Evolutionary conservation across 2,113 vertebrate species (phyloP).

Genomic region (Lamprologus sp.): DNA sequence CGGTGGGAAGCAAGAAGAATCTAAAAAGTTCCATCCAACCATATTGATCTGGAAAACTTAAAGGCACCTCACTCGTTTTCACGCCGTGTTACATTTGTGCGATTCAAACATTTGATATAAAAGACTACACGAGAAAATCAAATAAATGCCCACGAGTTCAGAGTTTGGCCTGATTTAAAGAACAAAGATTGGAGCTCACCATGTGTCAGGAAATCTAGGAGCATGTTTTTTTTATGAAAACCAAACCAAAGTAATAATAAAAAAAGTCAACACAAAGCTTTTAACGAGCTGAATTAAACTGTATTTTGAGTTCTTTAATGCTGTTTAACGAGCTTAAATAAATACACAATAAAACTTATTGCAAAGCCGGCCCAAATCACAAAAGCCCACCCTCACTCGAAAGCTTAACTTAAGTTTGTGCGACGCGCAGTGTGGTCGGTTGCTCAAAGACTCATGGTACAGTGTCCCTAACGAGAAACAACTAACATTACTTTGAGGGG

Average conservation of each 20-base stretch:
- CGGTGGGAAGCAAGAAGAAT: neutral
- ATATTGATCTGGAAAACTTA: neutral
- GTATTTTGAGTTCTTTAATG: neutral
- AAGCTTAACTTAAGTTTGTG: neutral
- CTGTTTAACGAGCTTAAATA: neutral
- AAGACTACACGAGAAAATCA: neutral
- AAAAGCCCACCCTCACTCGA: neutral
- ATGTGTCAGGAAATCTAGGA: neutral
- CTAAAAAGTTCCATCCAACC: neutral
- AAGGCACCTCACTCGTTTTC: neutral
- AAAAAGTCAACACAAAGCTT: neutral
- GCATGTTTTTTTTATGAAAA: neutral
- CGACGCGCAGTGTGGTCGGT: neutral
- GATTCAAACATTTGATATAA: neutral
- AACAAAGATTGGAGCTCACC: neutral
- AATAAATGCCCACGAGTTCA: neutral
- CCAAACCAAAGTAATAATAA: neutral
- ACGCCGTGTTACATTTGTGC: neutral
- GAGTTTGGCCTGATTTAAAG: neutral
- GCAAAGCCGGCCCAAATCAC: neutral
- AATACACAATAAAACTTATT: neutral
- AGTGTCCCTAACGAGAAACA: neutral
- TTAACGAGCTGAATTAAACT: neutral
- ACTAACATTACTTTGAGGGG: constrained; percentile 3
- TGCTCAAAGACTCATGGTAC: neutral